Conservation (phyloP, 2,113 vertebrate genomes). For the Rhadina sibilatrix region DNA sequence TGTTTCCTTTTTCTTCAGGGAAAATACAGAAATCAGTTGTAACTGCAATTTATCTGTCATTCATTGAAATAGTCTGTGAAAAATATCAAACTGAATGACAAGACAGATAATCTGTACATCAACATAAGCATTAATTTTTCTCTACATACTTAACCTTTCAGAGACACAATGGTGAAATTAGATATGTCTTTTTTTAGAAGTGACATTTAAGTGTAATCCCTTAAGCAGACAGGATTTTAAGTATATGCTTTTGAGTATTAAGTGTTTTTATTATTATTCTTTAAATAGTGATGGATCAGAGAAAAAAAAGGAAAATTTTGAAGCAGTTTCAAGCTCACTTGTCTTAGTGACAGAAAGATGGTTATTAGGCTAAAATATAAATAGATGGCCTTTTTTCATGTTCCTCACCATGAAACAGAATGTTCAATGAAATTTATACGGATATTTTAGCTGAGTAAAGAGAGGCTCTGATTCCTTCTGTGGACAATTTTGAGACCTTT, state of each 20-base stretch:
- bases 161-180: slow-evolving; percentile 42
- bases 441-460: neutral
- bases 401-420: neutral
- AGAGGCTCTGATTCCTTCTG: neutral
- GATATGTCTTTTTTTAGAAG: slow-evolving; percentile 27
- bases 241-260: neutral
- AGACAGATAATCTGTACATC: slow-evolving; percentile 28
- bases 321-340: neutral
- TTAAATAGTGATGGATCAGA: neutral
- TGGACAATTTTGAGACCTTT: neutral
- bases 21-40: neutral
- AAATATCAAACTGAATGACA: slow-evolving; percentile 44
- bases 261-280: slow-evolving; percentile 15
- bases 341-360: neutral
- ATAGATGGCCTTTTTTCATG: neutral
- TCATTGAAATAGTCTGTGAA: slow-evolving; percentile 13
- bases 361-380: neutral
- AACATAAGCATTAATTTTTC: slow-evolving; percentile 37
- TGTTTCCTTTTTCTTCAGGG: neutral
- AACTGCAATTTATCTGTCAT: slow-evolving; percentile 49
- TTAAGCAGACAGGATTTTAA: slow-evolving; percentile 30
- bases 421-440: neutral
- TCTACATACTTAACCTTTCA: slow-evolving; percentile 37
- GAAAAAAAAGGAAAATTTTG: neutral
- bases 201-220: slow-evolving; percentile 27